These are phyloP conservation scores for Thamnophis sirtalis DNA, from an alignment of 2,113 vertebrate genomes.

Conservation along the genomic window DNA sequence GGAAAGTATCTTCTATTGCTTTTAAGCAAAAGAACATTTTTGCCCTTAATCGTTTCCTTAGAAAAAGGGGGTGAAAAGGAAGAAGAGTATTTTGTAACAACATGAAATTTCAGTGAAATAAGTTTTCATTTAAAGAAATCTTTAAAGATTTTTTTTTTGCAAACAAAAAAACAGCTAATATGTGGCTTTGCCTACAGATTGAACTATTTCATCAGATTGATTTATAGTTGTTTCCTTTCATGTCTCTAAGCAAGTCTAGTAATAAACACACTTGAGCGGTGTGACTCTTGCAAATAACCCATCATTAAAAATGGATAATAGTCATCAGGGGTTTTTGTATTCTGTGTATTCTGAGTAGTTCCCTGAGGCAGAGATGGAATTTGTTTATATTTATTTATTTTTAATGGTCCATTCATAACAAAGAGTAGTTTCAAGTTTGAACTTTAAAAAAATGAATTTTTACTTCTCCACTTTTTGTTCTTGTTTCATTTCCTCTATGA, in stretches of 20 bases:
- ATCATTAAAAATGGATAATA: background rate
- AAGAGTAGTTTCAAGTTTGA: background rate
- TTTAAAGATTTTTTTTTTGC: background rate
- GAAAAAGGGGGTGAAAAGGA: background rate
- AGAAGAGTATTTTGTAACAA: background rate
- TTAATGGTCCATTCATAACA: background rate
- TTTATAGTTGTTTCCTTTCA: background rate
- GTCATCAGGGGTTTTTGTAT: background rate
- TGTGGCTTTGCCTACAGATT: background rate
- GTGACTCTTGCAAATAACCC: background rate
- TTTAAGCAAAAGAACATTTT: background rate
- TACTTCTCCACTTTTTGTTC: background rate
- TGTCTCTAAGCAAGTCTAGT: background rate
- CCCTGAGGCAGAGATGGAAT: background rate
- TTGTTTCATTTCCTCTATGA: background rate
- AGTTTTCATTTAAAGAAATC: background rate
- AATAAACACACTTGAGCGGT: background rate
- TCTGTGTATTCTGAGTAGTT: background rate
- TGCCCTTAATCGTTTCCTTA: background rate
- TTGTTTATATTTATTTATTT: background rate
- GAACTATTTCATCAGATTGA: background rate
- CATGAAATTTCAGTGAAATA: background rate
- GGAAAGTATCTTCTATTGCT: background rate
- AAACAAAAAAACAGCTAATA: background rate
- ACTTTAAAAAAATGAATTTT: background rate